Evolutionary conservation across 2,797 vertebrate species (phyloP).

Genomic region (Amazonetta brasiliensis): DNA sequence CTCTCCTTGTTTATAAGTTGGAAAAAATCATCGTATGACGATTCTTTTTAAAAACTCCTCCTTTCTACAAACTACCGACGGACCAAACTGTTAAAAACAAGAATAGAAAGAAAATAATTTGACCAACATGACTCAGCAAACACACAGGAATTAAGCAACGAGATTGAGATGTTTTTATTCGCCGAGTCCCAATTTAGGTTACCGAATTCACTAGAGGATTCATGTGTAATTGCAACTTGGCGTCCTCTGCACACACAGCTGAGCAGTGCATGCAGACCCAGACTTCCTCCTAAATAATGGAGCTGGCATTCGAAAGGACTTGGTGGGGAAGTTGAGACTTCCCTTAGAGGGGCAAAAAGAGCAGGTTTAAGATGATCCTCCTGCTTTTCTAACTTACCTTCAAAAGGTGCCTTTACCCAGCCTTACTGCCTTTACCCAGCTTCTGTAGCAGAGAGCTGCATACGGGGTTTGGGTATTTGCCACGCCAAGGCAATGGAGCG

Average conservation of each 20-base stretch:
- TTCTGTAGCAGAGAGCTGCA: background rate
- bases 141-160: background rate
- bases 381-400: background rate
- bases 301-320: background rate
- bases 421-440: background rate
- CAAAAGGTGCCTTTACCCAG: background rate
- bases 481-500: rapidly evolving
- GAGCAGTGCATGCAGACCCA: background rate
- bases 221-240: background rate
- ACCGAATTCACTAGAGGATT: background rate
- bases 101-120: background rate
- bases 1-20: background rate
- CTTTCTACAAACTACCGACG: background rate
- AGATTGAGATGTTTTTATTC: background rate
- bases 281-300: background rate
- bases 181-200: background rate
- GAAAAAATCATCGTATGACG: background rate
- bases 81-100: background rate
- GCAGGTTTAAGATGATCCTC: background rate
- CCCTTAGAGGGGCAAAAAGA: background rate
- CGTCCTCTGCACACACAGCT: background rate
- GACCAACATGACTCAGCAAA: background rate
- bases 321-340: background rate
- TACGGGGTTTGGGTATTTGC: background rate
- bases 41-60: background rate